These are phyloP conservation scores for Timema cristinae DNA, from an alignment of 2,888 invertebrate species.

Conservation along the genomic window DNA sequence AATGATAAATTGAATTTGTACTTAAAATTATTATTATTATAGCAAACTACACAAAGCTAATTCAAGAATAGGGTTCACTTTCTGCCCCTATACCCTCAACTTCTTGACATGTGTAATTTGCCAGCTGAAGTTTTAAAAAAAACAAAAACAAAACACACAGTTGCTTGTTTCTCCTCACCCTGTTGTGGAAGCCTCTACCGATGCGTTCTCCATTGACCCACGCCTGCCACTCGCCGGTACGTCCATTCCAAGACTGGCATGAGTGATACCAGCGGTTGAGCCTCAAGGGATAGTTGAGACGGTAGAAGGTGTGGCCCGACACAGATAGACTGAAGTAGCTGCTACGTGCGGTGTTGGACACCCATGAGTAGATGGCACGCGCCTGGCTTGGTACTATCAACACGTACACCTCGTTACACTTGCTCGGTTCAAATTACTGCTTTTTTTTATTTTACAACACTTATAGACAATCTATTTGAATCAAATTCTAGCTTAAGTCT, in stretches of 20 bases:
- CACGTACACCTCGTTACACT: slow-evolving; percentile 30
- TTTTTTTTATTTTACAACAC: no score
- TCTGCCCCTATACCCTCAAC: no score
- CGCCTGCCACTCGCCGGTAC: slow-evolving; percentile 85
- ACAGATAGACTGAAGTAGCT: slow-evolving; percentile 79
- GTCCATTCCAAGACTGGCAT: slow-evolving; percentile 85
- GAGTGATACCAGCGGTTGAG: slow-evolving; percentile 79
- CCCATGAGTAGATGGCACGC: slow-evolving; percentile 71
- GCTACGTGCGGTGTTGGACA: slow-evolving; percentile 73
- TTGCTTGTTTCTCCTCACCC: slow-evolving; percentile 55
- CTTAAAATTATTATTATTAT: no score
- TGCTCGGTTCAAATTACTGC: no score
- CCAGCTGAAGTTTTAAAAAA: no score
- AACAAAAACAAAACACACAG: no score
- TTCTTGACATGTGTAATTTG: no score
- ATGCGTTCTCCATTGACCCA: slow-evolving; percentile 84
- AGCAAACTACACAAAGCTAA: no score
- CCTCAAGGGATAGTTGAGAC: slow-evolving; percentile 64
- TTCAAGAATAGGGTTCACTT: no score
- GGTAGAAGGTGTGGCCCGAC: slow-evolving; percentile 76
- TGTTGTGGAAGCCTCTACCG: slow-evolving; percentile 80
- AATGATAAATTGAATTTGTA: no score
- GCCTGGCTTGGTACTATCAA: slow-evolving; percentile 62
- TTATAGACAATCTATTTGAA: no score
- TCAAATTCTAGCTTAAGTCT: no score